Conservation (phyloP, 2,888 invertebrate genomes). For the Margaritifera margaritifera region DNA sequence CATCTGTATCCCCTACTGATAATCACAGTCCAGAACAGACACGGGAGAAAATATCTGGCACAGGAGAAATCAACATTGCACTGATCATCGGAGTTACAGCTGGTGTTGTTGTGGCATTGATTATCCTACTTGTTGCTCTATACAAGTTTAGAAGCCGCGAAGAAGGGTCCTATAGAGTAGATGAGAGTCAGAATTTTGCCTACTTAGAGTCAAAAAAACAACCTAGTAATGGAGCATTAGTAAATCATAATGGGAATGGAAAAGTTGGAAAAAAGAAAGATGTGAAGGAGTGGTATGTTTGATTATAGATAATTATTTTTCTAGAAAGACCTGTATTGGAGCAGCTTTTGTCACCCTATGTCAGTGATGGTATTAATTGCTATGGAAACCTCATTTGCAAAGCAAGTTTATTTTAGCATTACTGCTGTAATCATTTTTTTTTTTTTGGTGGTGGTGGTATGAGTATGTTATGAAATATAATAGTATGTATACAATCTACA, state of each 20-base stretch:
- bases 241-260: slow-evolving; percentile 45
- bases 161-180: slow-evolving; percentile 94
- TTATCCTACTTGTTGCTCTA: slow-evolving; percentile 85
- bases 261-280: slow-evolving; percentile 65
- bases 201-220: slow-evolving; percentile 64
- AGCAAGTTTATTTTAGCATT: neutral
- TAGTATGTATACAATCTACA: too few species aligned
- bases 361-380: neutral
- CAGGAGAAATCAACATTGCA: slow-evolving; percentile 53
- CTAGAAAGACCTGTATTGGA: slow-evolving; percentile 1
- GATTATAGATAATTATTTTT: slow-evolving; percentile 26
- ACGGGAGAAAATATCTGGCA: slow-evolving; percentile 17
- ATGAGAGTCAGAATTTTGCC: slow-evolving; percentile 84
- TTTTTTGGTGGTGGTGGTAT: neutral
- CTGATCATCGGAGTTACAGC: slow-evolving; percentile 92
- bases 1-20: too few species aligned
- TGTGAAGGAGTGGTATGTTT: slow-evolving; percentile 70
- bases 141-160: slow-evolving; percentile 77
- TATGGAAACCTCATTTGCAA: neutral
- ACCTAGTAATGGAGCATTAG: slow-evolving; percentile 60
- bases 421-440: neutral
- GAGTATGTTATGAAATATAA: neutral
- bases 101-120: slow-evolving; percentile 86
- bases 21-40: slow-evolving; percentile 1
- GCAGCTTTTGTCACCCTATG: neutral